These are phyloP conservation scores for Chionodraco myersi DNA, from an alignment of 2,113 vertebrate genomes.

Conservation along the genomic window DNA sequence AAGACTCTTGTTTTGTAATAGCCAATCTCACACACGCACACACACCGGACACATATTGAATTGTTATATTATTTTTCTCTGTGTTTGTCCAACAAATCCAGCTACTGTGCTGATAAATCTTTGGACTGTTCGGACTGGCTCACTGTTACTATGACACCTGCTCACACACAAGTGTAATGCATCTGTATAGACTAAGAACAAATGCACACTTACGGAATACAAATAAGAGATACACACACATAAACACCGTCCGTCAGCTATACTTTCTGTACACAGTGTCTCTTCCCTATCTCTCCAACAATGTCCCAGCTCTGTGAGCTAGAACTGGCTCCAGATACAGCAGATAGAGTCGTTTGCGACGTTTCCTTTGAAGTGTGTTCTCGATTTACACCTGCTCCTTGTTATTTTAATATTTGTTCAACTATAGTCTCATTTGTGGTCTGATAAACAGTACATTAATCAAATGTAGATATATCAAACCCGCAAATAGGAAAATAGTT, in stretches of 20 bases:
- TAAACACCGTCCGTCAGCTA: not conserved
- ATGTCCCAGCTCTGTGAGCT: constrained; percentile 33
- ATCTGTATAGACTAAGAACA: not conserved
- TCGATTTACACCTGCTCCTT: not conserved
- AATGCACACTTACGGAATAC: no score
- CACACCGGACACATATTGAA: constrained; percentile 4
- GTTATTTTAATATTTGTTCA: not conserved
- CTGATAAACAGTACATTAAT: no score
- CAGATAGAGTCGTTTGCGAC: constrained; percentile 1
- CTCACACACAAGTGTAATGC: not conserved
- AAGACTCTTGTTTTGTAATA: constrained; percentile 40
- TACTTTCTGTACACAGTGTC: not conserved
- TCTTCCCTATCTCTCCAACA: not conserved
- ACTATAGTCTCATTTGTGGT: no score
- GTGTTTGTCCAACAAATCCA: constrained; percentile 12
- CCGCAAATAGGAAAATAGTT: no score
- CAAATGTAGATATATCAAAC: no score
- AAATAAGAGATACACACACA: not conserved
- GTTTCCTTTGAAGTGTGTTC: not conserved
- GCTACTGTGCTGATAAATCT: not conserved
- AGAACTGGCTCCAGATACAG: constrained; percentile 33
- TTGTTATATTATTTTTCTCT: constrained; percentile 16
- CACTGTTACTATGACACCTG: constrained; percentile 5
- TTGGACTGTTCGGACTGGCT: not conserved
- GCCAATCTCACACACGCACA: not conserved